Percentiles rank a stretch among this genome's conserved stretches.
phyloP scores from a whole-genome alignment of 2,888 invertebrate genomes.

The Acrobasis suavella region DNA sequence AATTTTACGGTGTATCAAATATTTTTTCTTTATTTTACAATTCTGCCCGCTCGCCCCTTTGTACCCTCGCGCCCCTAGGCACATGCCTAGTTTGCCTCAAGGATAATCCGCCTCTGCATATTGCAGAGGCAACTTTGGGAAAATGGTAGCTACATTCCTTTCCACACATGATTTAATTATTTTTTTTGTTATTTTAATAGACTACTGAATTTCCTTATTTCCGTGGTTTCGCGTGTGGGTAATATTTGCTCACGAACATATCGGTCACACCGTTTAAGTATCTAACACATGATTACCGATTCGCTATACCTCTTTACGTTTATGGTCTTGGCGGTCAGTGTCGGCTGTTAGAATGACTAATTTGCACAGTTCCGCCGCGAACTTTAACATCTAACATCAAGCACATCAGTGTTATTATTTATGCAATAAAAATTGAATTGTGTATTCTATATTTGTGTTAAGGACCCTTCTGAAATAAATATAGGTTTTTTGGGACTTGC shows the following conservation, averaged over 20 bases:
- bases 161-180: too few species aligned
- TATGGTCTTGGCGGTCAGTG: constrained; percentile 19
- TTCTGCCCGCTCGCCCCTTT: too few species aligned
- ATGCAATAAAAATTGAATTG: not conserved
- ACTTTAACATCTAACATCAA: not conserved
- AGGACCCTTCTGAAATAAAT: not conserved
- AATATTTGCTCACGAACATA: not conserved
- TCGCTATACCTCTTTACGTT: constrained; percentile 24
- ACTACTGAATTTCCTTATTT: not conserved
- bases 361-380: not conserved
- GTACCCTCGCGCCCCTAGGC: too few species aligned
- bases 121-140: too few species aligned
- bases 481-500: not conserved
- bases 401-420: not conserved
- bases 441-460: not conserved
- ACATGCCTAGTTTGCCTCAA: too few species aligned
- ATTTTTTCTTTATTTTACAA: too few species aligned
- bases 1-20: too few species aligned
- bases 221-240: not conserved
- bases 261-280: constrained; percentile 9
- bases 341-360: not conserved
- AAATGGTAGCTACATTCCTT: too few species aligned
- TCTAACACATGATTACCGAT: constrained; percentile 21
- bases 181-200: too few species aligned
- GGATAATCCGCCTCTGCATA: too few species aligned